Percentiles rank a stretch among this genome's conserved stretches.
Conservation (phyloP, 1,140 invertebrate species). For the Tetraneura akinire region DNA sequence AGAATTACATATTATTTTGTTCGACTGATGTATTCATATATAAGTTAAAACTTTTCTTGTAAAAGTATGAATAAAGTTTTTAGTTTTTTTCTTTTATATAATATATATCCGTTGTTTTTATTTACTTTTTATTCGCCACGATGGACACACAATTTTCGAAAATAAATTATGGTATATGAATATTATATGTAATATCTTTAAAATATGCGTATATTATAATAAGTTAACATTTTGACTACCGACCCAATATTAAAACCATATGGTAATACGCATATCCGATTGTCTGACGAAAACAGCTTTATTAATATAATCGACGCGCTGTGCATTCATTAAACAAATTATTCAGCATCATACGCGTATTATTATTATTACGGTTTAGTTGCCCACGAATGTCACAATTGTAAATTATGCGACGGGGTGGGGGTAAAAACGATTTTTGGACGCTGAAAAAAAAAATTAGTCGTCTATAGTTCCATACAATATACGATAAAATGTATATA, state of each 20-base stretch:
- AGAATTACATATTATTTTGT: background rate
- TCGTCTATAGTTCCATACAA: background rate
- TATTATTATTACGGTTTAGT: no score
- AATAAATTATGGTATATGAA: no score
- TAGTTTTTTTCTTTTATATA: no score
- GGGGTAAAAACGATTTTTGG: background rate
- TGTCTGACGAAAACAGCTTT: no score
- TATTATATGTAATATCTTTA: no score
- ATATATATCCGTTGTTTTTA: no score
- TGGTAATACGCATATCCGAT: background rate
- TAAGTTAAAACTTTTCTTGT: no score
- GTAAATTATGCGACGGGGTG: background rate
- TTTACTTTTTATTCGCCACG: no score
- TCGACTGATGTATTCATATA: background rate
- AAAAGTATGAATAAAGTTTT: no score
- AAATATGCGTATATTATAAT: no score
- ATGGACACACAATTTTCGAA: no score
- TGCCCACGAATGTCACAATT: background rate
- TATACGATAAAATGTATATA: background rate
- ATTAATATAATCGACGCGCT: background rate
- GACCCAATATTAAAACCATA: background rate
- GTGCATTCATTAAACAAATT: background rate
- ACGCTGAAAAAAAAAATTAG: background rate
- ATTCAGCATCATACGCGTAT: background rate
- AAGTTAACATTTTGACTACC: no score